These are phyloP conservation scores for Leucophora obtusa DNA, from an alignment of 2,888 invertebrate genomes.

Conservation along the genomic window DNA sequence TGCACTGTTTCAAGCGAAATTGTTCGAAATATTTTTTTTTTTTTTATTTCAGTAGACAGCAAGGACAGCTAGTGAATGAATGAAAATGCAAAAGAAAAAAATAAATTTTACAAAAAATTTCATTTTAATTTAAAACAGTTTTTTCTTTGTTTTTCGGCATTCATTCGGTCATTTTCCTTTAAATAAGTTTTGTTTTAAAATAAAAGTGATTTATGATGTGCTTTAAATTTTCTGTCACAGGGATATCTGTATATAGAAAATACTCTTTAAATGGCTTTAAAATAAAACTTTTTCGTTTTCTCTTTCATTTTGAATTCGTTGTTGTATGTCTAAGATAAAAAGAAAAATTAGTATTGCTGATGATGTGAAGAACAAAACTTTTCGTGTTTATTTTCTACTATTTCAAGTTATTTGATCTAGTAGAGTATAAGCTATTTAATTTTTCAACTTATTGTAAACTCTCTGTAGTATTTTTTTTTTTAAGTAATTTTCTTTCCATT, in stretches of 20 bases:
- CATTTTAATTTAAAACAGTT: conserved; percentile 33
- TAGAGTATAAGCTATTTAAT: conserved; percentile 35
- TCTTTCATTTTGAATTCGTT: conserved; percentile 26
- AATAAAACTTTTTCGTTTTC: not conserved
- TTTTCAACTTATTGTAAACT: not conserved
- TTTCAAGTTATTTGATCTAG: conserved; percentile 45
- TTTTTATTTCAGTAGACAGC: conserved; percentile 25
- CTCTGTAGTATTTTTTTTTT: conserved; percentile 24
- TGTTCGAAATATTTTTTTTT: conserved; percentile 28
- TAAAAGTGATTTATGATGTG: conserved; percentile 64
- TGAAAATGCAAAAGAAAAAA: conserved; percentile 39
- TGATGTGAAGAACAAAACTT: conserved; percentile 9
- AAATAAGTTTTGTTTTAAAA: conserved; percentile 60
- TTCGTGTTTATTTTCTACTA: conserved; percentile 12
- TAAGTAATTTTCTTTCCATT: conserved; percentile 56
- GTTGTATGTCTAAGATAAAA: conserved; percentile 27
- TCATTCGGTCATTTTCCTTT: conserved; percentile 41
- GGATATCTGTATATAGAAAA: conserved; percentile 3
- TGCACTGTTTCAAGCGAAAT: not conserved
- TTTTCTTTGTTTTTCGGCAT: conserved; percentile 21
- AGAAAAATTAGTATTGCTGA: not conserved
- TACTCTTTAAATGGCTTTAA: conserved; percentile 62
- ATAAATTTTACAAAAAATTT: conserved; percentile 45
- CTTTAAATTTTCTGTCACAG: conserved; percentile 49
- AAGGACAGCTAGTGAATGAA: conserved; percentile 57